These are phyloP conservation scores for Coluber constrictor DNA, from an alignment of 2,797 vertebrate species.

Conservation along the genomic window DNA sequence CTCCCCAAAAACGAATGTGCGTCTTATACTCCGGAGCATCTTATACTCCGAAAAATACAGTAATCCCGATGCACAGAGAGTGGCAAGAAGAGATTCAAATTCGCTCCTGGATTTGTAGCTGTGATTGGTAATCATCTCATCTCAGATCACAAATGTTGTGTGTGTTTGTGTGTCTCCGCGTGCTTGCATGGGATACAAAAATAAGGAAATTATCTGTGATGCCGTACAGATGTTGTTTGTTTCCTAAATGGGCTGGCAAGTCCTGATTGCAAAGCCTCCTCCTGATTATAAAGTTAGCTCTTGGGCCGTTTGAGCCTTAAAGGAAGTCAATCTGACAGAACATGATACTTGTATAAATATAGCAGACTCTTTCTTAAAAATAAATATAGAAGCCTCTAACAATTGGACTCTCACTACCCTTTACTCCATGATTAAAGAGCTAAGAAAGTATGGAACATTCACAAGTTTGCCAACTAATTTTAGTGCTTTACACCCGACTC, in stretches of 20 bases:
- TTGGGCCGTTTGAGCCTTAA: not conserved
- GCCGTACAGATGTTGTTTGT: not conserved
- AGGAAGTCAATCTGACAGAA: not conserved
- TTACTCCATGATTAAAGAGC: not conserved
- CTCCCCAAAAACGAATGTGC: too few relatives aligned
- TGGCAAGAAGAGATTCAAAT: conserved; percentile 49
- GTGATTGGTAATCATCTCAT: conserved; percentile 55
- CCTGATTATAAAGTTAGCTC: not conserved
- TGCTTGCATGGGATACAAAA: conserved; percentile 15
- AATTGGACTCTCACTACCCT: not conserved
- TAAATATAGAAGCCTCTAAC: not conserved
- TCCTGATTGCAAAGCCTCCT: not conserved
- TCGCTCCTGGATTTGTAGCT: conserved; percentile 39
- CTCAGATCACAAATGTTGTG: conserved; percentile 17
- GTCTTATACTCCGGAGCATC: too few relatives aligned
- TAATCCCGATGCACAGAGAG: conserved; percentile 56
- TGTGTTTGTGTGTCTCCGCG: not conserved
- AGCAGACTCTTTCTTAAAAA: not conserved
- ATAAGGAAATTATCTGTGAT: conserved; percentile 21
- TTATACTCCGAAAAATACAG: too few relatives aligned
- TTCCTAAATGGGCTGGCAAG: not conserved
- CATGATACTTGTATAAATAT: not conserved
- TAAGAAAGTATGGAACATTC: not conserved
- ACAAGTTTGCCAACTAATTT: not conserved
- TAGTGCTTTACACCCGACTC: not conserved